phyloP scores from a whole-genome alignment of 1,140 invertebrate species.

The Habropoda laboriosa region DNA sequence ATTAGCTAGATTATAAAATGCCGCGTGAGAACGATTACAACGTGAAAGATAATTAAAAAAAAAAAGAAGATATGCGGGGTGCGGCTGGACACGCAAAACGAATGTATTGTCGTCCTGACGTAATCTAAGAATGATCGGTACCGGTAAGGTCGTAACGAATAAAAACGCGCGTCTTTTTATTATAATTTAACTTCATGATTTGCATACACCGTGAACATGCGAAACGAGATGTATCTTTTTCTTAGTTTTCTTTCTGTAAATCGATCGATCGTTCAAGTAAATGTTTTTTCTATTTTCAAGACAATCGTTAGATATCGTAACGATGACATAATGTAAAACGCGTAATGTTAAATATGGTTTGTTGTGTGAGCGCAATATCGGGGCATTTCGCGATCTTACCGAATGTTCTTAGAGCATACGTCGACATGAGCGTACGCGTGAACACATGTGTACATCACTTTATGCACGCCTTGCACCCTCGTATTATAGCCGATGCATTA shows the following conservation, averaged over 20 bases:
- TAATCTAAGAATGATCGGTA: slow-evolving; percentile 47
- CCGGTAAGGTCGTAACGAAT: slow-evolving; percentile 60
- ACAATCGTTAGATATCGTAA: background rate
- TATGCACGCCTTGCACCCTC: slow-evolving; percentile 61
- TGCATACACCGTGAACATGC: background rate
- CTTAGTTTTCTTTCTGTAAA: background rate
- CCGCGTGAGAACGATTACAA: slow-evolving; percentile 53
- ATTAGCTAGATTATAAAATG: slow-evolving; percentile 69
- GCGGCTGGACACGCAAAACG: slow-evolving; percentile 45
- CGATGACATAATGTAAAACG: background rate
- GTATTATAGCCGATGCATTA: slow-evolving; percentile 63
- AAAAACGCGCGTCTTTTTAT: slow-evolving; percentile 38
- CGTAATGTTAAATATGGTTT: slow-evolving; percentile 6
- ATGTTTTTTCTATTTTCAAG: background rate
- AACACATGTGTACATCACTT: slow-evolving; percentile 27
- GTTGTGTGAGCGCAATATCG: slow-evolving; percentile 42
- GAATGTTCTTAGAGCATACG: slow-evolving; percentile 48
- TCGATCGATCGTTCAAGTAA: background rate
- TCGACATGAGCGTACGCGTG: slow-evolving; percentile 17
- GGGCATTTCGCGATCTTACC: slow-evolving; percentile 67
- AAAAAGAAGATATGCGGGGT: slow-evolving; percentile 52
- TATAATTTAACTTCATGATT: background rate
- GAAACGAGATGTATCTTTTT: background rate
- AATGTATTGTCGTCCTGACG: slow-evolving; percentile 22
- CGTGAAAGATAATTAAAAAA: slow-evolving; percentile 47